Percentiles rank a stretch among this genome's conserved stretches.
These are phyloP conservation scores for Amblyjoppa proteus DNA, from an alignment of 2,888 invertebrate genomes.

Conservation along the genomic window DNA sequence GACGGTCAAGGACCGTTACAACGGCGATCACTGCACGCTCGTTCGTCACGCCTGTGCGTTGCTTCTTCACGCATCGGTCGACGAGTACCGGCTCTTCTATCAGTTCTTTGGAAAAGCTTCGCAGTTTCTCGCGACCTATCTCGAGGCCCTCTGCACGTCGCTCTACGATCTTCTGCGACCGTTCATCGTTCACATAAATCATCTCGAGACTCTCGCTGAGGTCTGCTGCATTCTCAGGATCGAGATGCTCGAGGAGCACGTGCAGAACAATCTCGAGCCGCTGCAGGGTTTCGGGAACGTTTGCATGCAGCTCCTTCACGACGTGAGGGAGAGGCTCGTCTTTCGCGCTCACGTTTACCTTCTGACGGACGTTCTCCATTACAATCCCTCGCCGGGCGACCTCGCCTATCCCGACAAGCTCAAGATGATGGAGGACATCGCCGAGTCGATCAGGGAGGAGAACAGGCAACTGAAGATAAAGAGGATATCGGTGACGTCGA, in stretches of 20 bases:
- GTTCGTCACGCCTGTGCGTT: conserved; percentile 95
- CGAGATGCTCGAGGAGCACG: conserved; percentile 97
- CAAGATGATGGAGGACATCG: conserved; percentile 96
- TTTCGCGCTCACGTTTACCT: conserved; percentile 98
- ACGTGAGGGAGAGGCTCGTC: conserved; percentile 98
- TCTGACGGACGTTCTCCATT: conserved; percentile 94
- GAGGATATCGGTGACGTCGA: conserved; percentile 80
- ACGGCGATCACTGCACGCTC: conserved; percentile 93
- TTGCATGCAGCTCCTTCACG: conserved; percentile 94
- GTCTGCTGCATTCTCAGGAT: conserved; percentile 96
- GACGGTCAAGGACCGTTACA: conserved; percentile 85
- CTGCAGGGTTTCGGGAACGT: conserved; percentile 92
- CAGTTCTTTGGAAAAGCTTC: conserved; percentile 94
- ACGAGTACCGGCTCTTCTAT: conserved; percentile 96
- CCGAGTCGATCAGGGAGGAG: conserved; percentile 82
- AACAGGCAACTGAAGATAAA: conserved; percentile 80
- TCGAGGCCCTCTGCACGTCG: conserved; percentile 94
- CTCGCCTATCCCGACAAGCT: conserved; percentile 99
- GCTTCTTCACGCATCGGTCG: conserved; percentile 96
- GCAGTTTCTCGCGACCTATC: conserved; percentile 90
- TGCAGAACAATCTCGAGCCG: conserved; percentile 91
- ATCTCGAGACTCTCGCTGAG: conserved; percentile 98
- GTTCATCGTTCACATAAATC: conserved; percentile 97
- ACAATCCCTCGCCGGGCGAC: conserved; percentile 97
- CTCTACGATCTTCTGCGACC: conserved; percentile 97